Conservation (phyloP, 2,888 invertebrate genomes). For the Leucoma salicis region DNA sequence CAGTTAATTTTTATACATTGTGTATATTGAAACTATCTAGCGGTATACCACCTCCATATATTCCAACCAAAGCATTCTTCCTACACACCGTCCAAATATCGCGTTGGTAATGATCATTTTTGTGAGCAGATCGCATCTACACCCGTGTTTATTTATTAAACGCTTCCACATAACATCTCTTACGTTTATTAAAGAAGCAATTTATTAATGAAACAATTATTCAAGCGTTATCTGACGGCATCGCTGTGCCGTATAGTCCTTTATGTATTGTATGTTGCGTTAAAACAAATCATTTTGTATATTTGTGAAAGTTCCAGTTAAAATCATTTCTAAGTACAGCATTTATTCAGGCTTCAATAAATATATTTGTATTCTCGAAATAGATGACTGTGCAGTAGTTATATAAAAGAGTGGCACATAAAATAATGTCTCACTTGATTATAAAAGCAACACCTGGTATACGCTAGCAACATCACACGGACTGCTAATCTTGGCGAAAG, state of each 20-base stretch:
- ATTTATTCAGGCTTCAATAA: too few species aligned
- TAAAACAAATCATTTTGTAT: not conserved
- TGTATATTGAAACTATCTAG: too few species aligned
- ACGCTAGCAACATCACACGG: too few species aligned
- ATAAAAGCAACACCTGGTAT: too few species aligned
- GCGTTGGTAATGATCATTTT: conserved; percentile 63
- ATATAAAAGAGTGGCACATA: too few species aligned
- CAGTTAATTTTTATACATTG: too few species aligned
- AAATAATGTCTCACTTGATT: too few species aligned
- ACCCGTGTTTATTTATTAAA: conserved; percentile 58
- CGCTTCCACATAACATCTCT: conserved; percentile 51
- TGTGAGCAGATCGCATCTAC: conserved; percentile 56
- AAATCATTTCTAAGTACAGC: too few species aligned
- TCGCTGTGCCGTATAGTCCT: conserved; percentile 39
- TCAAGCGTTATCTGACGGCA: conserved; percentile 63
- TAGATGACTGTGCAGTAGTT: too few species aligned
- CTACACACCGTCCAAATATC: conserved; percentile 46
- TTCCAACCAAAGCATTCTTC: conserved; percentile 41
- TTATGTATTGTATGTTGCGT: conserved; percentile 12
- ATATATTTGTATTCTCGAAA: too few species aligned
- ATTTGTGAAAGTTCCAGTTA: conserved; percentile 3
- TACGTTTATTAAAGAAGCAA: conserved; percentile 67
- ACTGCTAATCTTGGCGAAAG: too few species aligned
- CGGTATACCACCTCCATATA: conserved; percentile 36
- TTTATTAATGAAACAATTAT: conserved; percentile 78